Evolutionary conservation across 2,797 vertebrate species (phyloP).

Genomic region (Urophycis tenuis): DNA sequence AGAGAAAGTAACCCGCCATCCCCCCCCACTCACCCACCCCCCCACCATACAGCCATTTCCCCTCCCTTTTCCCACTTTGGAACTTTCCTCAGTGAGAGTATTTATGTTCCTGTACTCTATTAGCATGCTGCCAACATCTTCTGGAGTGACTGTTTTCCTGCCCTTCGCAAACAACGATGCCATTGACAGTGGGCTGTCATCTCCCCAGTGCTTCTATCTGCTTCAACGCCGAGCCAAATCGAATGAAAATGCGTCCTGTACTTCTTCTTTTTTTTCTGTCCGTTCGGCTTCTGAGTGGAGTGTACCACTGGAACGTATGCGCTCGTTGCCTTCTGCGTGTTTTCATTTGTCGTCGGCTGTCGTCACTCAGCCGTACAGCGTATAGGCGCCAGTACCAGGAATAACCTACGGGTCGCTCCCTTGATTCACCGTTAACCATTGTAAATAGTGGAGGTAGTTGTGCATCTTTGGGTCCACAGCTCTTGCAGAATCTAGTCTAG

Average conservation of each 20-base stretch:
- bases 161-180: background rate
- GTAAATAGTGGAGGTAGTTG: constrained; percentile 40
- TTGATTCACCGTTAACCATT: constrained; percentile 50
- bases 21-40: too few relatives aligned
- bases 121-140: background rate
- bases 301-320: background rate
- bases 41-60: constrained; percentile 5
- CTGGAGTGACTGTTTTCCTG: background rate
- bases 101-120: constrained; percentile 1
- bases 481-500: constrained; percentile 64
- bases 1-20: too few relatives aligned
- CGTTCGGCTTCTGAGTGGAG: background rate
- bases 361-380: constrained; percentile 18
- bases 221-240: background rate
- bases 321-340: background rate
- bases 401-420: constrained; percentile 48
- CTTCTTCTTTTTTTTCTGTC: background rate
- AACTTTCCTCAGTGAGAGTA: constrained; percentile 5
- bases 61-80: constrained; percentile 27
- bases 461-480: constrained; percentile 68
- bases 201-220: background rate
- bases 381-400: constrained; percentile 35
- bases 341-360: background rate
- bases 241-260: background rate
- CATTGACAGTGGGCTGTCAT: background rate